These are phyloP conservation scores for Rhyacichthys aspro DNA, from an alignment of 2,797 vertebrate species.

Conservation along the genomic window DNA sequence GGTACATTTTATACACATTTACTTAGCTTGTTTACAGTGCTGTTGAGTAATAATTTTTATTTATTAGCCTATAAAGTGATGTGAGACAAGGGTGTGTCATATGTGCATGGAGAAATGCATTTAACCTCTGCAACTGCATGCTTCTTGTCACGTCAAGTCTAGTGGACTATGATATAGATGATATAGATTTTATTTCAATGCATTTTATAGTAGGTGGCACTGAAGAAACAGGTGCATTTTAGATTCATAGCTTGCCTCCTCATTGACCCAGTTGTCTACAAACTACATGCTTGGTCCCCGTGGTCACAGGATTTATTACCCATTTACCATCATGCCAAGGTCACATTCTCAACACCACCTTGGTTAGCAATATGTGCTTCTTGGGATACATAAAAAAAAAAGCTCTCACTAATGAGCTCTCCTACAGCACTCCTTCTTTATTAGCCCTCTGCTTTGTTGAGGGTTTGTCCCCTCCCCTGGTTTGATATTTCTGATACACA, in stretches of 20 bases:
- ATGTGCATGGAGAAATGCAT: conserved; percentile 34
- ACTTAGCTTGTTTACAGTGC: conserved; percentile 13
- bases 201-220: conserved; percentile 37
- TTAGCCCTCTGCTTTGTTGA: conserved; percentile 49
- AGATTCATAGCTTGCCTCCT: conserved; percentile 62
- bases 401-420: conserved; percentile 65
- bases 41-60: conserved; percentile 20
- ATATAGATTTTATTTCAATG: conserved; percentile 53
- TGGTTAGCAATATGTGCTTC: conserved; percentile 61
- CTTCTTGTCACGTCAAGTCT: conserved; percentile 21
- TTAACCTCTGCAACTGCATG: conserved; percentile 26
- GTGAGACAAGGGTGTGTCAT: conserved; percentile 19
- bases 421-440: conserved; percentile 48
- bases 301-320: conserved; percentile 67
- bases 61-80: conserved; percentile 30
- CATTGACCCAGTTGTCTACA: conserved; percentile 60
- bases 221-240: conserved; percentile 51
- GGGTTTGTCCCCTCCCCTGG: conserved; percentile 10
- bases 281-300: conserved; percentile 49
- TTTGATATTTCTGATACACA: not conserved
- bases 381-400: conserved; percentile 64
- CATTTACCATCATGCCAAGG: conserved; percentile 68
- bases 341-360: conserved; percentile 56
- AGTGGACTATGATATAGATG: conserved; percentile 23
- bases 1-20: no score